Evolutionary conservation across 2,797 vertebrate genomes (phyloP), one percentile per base, ranked within the genome.

Genomic region (Trematomus bernacchii): DNA sequence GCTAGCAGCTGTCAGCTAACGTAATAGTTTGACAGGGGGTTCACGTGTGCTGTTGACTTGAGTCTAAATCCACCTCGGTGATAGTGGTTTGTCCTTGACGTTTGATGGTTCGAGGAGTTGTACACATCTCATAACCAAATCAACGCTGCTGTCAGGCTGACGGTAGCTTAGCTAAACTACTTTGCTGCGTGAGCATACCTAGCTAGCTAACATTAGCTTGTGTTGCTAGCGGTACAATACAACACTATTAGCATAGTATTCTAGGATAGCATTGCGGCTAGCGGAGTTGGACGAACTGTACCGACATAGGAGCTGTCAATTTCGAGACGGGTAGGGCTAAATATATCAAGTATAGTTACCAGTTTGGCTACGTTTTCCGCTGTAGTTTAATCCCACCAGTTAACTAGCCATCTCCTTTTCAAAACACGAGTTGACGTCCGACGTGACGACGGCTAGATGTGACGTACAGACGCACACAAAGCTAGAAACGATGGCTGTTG

Each of bases 371-470:
- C 48, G 66, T 23, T 82, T 83, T 87, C 84, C 75, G 80, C 62
- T 76, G 79, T 72, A 58, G 68, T 79, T 54, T 88, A 88, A 90
- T 87, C 80, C 84, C 66, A 76, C 48, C 73, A 66, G 88, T 80
- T 89, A 87, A 73, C 85, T 80, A 88, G 78, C 62, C 79, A 82
- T 86, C 83, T 84, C 82, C 90, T 80, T 92, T 92, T 92, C 91
- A 94, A 94, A 93, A 92, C 88, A 91, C 65, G 43, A 54, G 48
- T 58, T 91, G 88, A 92, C 89, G 89, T 90, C 10, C 52, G 4
- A 81, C 83, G 87, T 88, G 54, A 76, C 72, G 75, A 66, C 71
- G 52, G 76, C 77, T 80, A 37, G 57, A 19, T 21, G 23, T 54
- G 66, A 90, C 89, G 89, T 85, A 10, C 0, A 79, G 61, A 85